Base-by-base conservation (phyloP, 2,888 invertebrate genomes). In the Strigamia maritima region DNA sequence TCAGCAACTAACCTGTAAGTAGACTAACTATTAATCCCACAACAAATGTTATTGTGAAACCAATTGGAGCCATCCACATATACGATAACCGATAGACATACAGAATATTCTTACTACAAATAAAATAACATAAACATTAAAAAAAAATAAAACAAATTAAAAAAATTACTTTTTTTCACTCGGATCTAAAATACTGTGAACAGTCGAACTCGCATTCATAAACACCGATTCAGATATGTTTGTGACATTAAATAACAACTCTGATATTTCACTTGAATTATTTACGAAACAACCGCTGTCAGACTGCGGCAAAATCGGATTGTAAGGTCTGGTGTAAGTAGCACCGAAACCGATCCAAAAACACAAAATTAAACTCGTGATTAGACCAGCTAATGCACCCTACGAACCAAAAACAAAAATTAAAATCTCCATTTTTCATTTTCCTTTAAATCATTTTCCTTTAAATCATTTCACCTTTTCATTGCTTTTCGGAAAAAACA, bases 341-440 rank as follows among this genome's bases (percentile, higher is more conserved):
- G 90, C 90, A 0, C 94, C 94, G 85, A 96, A 93, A 77, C 93
- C 94, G 82, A 95, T 91, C 93, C 94, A 94, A 74, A 95, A 87
- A 0, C 92, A 90, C 78, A 93, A 84, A 0, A 88, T 86, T 80
- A 95, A 87, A 0, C 93, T 92, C 6, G 87, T 83, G 0, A 91
- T 76, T 1, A 93, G 86, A 0, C 92, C 94, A 14, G 88, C 83
- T 12, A 92, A 87, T 0, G 91, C 92, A 35, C 95, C 95, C 91
- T 91, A 86, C 8, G 81, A 80, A 40, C 26, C n/a, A 31, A 79
- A 24, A 80, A 80, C 22, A 79, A 35, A 78, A 31, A 74, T 26
- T 22, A 74, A 24, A 78, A 74, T 65, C 2, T 79, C 38, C 7
- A 12, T 2, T 28, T 22, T 74, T 2, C 19, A 76, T 8, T 35